Conservation (phyloP, 2,113 vertebrate genomes). For the Chionis minor region DNA sequence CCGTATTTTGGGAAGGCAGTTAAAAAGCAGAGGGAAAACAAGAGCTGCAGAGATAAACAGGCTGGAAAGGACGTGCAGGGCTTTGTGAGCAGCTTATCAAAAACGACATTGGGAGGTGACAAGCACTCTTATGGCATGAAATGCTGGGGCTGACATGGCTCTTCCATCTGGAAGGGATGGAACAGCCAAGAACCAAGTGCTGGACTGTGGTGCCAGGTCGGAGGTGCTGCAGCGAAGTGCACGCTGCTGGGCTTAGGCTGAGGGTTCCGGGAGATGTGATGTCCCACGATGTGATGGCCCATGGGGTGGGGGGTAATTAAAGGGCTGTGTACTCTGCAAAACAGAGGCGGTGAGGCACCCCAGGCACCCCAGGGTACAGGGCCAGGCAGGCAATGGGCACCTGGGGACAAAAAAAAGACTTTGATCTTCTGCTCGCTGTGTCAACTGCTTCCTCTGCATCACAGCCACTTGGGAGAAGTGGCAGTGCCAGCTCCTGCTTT, state of each 20-base stretch:
- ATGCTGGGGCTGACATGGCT: background rate
- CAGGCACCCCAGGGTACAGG: background rate
- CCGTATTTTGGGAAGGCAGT: background rate
- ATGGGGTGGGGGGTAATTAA: background rate
- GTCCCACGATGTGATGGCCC: background rate
- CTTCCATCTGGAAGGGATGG: background rate
- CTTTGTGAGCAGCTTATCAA: background rate
- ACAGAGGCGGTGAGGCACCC: background rate
- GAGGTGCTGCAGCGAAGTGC: background rate
- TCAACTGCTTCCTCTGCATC: background rate
- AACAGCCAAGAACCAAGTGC: background rate
- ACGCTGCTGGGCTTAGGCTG: background rate
- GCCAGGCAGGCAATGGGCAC: background rate
- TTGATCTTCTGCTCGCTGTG: background rate
- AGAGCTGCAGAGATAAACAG: background rate
- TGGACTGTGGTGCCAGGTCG: background rate
- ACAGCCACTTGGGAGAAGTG: background rate
- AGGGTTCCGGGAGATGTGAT: background rate
- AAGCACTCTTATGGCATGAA: background rate
- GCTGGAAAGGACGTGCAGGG: background rate
- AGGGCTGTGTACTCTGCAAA: background rate
- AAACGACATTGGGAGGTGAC: background rate
- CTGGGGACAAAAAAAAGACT: background rate
- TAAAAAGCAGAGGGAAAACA: background rate
- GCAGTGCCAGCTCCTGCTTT: background rate